Evolutionary conservation across 2,113 vertebrate species (phyloP).

Genomic region (Calypte anna): DNA sequence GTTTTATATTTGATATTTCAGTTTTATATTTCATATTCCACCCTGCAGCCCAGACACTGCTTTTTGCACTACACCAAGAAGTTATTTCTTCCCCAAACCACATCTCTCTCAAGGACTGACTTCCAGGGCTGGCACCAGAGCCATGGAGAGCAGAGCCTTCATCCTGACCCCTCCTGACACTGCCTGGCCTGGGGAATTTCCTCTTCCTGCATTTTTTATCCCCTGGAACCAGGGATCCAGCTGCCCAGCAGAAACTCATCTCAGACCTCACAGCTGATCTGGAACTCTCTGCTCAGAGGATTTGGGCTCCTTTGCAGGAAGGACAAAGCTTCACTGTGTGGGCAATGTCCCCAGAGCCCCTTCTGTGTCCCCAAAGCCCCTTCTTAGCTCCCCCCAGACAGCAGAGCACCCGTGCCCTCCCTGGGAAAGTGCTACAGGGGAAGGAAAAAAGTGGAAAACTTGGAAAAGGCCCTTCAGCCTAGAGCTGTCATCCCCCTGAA

Average conservation of each 20-base stretch:
- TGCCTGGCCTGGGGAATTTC: background rate
- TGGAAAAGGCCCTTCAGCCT: background rate
- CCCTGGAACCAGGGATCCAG: background rate
- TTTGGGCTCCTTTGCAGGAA: background rate
- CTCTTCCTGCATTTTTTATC: background rate
- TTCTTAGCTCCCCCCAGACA: background rate
- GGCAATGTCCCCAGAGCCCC: fast-evolving
- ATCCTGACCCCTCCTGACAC: background rate
- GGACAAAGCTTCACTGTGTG: background rate
- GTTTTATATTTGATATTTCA: background rate
- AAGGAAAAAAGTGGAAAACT: background rate
- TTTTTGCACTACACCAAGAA: background rate
- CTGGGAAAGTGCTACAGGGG: fast-evolving
- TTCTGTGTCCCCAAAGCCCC: background rate
- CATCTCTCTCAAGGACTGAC: too few species aligned
- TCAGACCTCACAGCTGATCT: fast-evolving
- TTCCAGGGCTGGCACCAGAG: background rate
- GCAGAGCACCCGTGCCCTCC: background rate
- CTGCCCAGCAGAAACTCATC: background rate
- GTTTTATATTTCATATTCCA: background rate
- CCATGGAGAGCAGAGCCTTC: background rate
- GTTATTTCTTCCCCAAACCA: background rate
- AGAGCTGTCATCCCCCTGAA: background rate
- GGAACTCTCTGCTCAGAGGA: too few species aligned
- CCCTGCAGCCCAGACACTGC: background rate